A percentile compares a stretch with the other conserved stretches of the same genome.
These are phyloP conservation scores for Scolanthus callimorphus DNA, from an alignment of 92 coral and sea anemone genomes.

Conservation along the genomic window DNA sequence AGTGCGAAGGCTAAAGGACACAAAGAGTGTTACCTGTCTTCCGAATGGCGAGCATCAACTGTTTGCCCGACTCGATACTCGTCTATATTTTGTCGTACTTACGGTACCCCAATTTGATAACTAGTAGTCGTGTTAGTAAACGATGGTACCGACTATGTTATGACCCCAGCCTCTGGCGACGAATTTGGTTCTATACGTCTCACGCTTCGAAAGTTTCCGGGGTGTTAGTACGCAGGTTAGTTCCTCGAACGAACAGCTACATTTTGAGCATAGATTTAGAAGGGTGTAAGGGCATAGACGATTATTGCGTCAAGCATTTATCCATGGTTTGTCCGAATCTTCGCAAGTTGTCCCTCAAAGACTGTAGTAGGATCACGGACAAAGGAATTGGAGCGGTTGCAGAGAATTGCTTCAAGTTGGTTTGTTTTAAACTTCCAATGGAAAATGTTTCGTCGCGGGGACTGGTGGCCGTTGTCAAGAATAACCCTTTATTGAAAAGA, in stretches of 20 bases:
- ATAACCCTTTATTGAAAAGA: constrained; percentile 58
- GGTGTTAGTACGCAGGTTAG: constrained; percentile 57
- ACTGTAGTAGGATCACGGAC: constrained; percentile 76
- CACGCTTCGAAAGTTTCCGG: constrained; percentile 66
- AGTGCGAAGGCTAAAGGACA: constrained; percentile 24
- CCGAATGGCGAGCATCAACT: constrained; percentile 62
- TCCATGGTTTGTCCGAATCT: constrained; percentile 79
- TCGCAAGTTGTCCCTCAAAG: constrained; percentile 61
- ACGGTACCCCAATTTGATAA: constrained; percentile 62
- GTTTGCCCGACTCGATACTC: constrained; percentile 83
- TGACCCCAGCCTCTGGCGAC: constrained; percentile 90
- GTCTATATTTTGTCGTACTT: constrained; percentile 79
- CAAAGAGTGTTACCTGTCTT: constrained; percentile 35
- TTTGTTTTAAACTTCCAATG: constrained; percentile 71
- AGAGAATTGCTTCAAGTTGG: constrained; percentile 65
- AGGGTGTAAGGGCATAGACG: constrained; percentile 64
- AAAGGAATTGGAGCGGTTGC: constrained; percentile 69
- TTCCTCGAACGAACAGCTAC: constrained; percentile 67
- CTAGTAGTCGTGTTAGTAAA: constrained; percentile 64
- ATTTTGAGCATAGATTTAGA: constrained; percentile 74
- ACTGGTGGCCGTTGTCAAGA: constrained; percentile 68
- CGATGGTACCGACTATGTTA: constrained; percentile 87
- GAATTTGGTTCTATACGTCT: constrained; percentile 47
- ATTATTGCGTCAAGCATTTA: constrained; percentile 57
- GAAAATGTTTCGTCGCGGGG: constrained; percentile 79